Evolutionary conservation across 2,797 vertebrate genomes (phyloP), one percentile per base, ranked within the genome.

Genomic region (Miichthys miiuy): DNA sequence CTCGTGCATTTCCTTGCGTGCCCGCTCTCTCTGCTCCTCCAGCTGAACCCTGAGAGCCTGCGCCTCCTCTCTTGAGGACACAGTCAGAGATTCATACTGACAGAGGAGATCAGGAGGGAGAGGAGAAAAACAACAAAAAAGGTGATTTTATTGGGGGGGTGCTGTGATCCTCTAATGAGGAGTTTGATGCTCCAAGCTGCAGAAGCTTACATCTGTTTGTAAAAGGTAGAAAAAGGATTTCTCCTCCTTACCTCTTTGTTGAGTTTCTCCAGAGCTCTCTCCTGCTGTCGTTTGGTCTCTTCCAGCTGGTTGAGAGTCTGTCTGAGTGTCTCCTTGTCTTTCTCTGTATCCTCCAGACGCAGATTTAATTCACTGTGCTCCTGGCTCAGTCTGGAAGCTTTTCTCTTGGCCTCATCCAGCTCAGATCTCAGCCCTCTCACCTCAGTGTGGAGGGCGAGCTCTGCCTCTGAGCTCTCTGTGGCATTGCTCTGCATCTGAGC

Each of bases 1-100:
- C 46, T 99, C 98, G 0, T 95, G 95, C 60, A 97, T 91, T 83
- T 99, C 98, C 85, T 94, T 96, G 65, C 96, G 96, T 2, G 96
- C 93, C 71, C 94, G 95, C 69, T 98, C 98, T 84, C 94, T 96
- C 68, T 97, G 96, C 65, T 99, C 98, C 55, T 99, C 97, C 92
- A 99, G 92, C 90, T 99, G 97, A 4, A 88, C 64, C 82, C 92
- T 94, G 61, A 99, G 91, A 46, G 70, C 50, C 18, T 93, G 92
- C n/a, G 92, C 79, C 1, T 97, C 96, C 68, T 92, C 92, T 76
- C 75, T 93, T 44, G 85, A 91, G 72, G 92, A 91, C 50, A 10
- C 0, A 0, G 75, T 75, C 63, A 92, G 74, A 78, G 86, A 80
- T n/a, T 92, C 87, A 12, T 68, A 52, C 92, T 93, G 82, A 76